Evolutionary conservation across 2,797 vertebrate species (phyloP), one percentile per base, ranked within the genome.

Genomic region (Emydoidea blandingii): DNA sequence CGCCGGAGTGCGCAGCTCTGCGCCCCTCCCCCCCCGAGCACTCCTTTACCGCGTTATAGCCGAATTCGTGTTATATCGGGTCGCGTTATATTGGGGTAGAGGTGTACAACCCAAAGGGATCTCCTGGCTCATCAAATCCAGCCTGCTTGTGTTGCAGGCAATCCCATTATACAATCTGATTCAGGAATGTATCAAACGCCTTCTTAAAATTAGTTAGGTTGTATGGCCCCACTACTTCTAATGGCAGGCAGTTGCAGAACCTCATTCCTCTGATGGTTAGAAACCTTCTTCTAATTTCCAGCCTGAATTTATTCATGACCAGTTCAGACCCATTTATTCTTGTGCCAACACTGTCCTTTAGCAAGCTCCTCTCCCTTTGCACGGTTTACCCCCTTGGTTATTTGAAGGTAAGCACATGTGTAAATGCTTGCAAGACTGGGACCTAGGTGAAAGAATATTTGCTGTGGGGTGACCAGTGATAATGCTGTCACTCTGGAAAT

Each of bases 401-500:
- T n/a, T 68, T 68, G n/a, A 68, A 68, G 65, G n/a, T 37, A 68
- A 44, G 25, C 44, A 76, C 3, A 2, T 15, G 21, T 14, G 27
- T 47, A 76, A 76, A 76, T 76, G 27, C 41, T 76, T 47, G 41
- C 41, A 76, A 25, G 12, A 76, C 23, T 29, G 12, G 72, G 72
- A 76, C 25, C 72, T 29, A 44, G 88, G 87, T 21, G 84, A 59
- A 78, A 88, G 83, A 95, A 92, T 82, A 76, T 79, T 86, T 79
- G 91, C 88, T 83, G 62, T 87, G 83, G 4, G 78, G 50, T 21
- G 79, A 54, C 31, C 18, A 88, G 87, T 19, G 8, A 80, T 10
- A 8, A 52, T 2, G 72, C 0, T 87, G 82, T 92, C 41, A 89
- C 91, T 92, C 90, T 93, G 89, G 91, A 82, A 92, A 86, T 15